Base-by-base conservation (phyloP, 2,797 vertebrate species). In the Sebastes minor region DNA sequence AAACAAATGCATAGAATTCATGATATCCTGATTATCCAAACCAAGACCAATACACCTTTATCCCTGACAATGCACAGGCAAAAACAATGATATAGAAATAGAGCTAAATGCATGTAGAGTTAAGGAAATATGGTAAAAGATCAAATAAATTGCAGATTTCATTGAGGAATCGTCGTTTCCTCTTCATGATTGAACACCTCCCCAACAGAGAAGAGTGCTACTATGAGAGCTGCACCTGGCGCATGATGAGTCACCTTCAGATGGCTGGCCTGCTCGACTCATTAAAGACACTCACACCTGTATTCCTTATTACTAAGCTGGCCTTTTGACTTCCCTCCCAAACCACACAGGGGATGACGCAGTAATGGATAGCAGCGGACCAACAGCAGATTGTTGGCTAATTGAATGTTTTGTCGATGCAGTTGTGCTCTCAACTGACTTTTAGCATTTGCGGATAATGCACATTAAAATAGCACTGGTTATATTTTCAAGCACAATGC, bases 171-270 rank as follows among this genome's bases (percentile, higher is more conserved):
- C 16, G 9, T 60, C 13, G 9, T 76, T 71, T 64, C 57, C 13
- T 46, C 33, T 27, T 67, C 18, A 38, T 55, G 67, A 75, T 78
- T 80, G 60, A 72, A 53, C 66, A 33, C 55, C 49, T 77, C 52
- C 13, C 12, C 22, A n/a, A 27, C 57, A 64, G 28, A 77, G 52
- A 52, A 4, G 52, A 55, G 38, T 5, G 55, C 46, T 42, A 74
- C 32, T 32, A 59, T 64, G 10, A 77, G 57, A 82, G 68, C 62
- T 20, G 49, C 49, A 80, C 73, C 78, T 74, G 78, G 33, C 83
- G 56, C 59, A 76, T 42, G 79, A 86, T 89, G 85, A 85, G 73
- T 88, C 86, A 88, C 82, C 76, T 76, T 81, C 75, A 83, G 75
- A 49, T 74, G 49, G 32, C 72, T 73, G 64, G 22, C 74, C 49